A percentile compares a stretch with the other conserved stretches of the same genome.
phyloP scores from a whole-genome alignment of 2,888 invertebrate species.

The Phyto melanocephala region DNA sequence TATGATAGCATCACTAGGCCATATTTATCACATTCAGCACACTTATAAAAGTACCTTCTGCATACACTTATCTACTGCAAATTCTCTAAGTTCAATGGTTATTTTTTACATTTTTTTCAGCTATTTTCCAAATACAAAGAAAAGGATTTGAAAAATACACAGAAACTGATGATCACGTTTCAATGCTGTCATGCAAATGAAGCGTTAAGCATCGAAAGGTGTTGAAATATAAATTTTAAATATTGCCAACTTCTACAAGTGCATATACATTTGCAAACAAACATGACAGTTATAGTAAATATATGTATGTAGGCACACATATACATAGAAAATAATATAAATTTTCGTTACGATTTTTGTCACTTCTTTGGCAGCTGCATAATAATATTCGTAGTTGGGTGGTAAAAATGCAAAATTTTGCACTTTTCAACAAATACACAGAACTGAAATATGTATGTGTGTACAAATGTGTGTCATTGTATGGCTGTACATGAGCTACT shows the following conservation, averaged over 20 bases:
- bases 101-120: neutral
- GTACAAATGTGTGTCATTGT: neutral
- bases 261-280: neutral
- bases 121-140: neutral
- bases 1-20: neutral
- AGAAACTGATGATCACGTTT: conserved; percentile 58
- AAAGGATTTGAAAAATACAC: neutral
- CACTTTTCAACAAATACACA: neutral
- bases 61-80: neutral
- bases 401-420: conserved; percentile 48
- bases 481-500: conserved; percentile 8
- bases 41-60: neutral
- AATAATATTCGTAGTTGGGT: conserved; percentile 65
- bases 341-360: conserved; percentile 61
- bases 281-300: neutral
- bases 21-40: neutral
- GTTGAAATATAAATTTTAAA: conserved; percentile 70
- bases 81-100: conserved; percentile 10
- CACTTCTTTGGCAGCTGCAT: conserved; percentile 64
- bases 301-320: neutral
- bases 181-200: conserved; percentile 73
- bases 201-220: conserved; percentile 74
- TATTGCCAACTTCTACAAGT: conserved; percentile 26
- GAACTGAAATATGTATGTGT: neutral
- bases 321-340: neutral